Evolutionary conservation across 1,140 invertebrate species (phyloP).

Genomic region (Zaprionus tsacasi): DNA sequence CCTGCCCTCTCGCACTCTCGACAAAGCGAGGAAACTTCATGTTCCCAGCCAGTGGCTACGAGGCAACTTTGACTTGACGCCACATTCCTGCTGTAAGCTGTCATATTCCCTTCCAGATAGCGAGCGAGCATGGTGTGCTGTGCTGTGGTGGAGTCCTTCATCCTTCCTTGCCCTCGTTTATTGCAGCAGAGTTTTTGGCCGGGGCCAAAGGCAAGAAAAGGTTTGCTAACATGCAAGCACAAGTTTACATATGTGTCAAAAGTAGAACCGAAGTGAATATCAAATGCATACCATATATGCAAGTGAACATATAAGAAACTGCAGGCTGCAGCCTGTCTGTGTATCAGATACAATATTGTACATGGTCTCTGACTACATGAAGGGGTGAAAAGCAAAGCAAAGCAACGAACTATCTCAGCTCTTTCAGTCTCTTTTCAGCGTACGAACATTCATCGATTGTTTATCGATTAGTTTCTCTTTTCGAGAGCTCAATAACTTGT

Average conservation of each 20-base stretch:
- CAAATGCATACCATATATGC: neutral
- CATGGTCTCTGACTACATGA: neutral
- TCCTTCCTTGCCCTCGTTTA: conserved; percentile 14
- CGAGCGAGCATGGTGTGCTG: neutral
- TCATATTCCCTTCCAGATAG: conserved; percentile 38
- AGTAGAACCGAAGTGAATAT: conserved; percentile 1
- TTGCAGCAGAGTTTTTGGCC: conserved; percentile 13
- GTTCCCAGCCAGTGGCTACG: conserved; percentile 36
- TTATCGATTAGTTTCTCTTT: neutral
- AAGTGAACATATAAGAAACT: no score
- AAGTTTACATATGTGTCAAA: conserved; percentile 10
- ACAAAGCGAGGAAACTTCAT: conserved; percentile 31
- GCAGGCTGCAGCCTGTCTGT: neutral
- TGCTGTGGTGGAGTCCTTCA: neutral
- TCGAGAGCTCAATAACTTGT: neutral
- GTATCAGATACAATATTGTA: neutral
- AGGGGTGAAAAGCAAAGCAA: neutral
- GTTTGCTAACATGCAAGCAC: conserved; percentile 1
- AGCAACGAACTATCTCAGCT: neutral
- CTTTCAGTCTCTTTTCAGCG: neutral
- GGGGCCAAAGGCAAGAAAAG: neutral
- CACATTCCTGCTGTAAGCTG: conserved; percentile 46
- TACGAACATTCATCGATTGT: neutral
- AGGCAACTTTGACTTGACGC: conserved; percentile 47
- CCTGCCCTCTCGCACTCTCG: neutral